Conservation (phyloP, 2,113 vertebrate genomes). For the Rana temporaria region DNA sequence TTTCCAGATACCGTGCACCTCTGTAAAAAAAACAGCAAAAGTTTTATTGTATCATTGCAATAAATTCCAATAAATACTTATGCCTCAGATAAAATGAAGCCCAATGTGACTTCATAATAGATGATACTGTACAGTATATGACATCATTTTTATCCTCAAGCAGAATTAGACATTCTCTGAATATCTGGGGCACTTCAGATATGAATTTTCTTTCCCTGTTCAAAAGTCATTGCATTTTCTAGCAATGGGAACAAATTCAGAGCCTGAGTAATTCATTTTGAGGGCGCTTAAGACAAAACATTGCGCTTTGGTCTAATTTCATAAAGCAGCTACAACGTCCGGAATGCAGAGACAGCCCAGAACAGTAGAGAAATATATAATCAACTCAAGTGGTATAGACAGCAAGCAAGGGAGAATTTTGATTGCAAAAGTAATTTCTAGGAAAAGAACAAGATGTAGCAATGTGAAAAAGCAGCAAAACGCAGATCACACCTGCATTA, state of each 20-base stretch:
- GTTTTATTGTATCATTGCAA: no score
- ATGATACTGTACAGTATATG: not conserved
- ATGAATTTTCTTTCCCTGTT: not conserved
- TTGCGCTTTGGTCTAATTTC: slow-evolving; percentile 35
- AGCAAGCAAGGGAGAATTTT: slow-evolving; percentile 34
- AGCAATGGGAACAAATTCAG: slow-evolving; percentile 15
- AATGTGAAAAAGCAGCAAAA: slow-evolving; percentile 31
- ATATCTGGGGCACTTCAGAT: slow-evolving; percentile 1
- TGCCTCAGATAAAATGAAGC: no score
- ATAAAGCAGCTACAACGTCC: slow-evolving; percentile 30
- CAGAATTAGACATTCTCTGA: not conserved
- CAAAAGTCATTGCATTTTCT: slow-evolving; percentile 27
- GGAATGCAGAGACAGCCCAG: slow-evolving; percentile 6
- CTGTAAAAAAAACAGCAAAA: no score
- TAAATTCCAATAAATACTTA: no score
- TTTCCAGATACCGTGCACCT: no score
- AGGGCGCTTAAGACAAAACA: slow-evolving; percentile 27
- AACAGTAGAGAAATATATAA: slow-evolving; percentile 48
- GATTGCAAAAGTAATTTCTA: slow-evolving; percentile 42
- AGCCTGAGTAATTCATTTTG: slow-evolving; percentile 25
- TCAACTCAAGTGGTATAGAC: slow-evolving; percentile 45
- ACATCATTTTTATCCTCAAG: not conserved
- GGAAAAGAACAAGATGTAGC: slow-evolving; percentile 44
- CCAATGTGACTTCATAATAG: not conserved
- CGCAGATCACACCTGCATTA: slow-evolving; percentile 21